Conservation (phyloP, 2,113 vertebrate species). For the Eudyptes chrysolophus region DNA sequence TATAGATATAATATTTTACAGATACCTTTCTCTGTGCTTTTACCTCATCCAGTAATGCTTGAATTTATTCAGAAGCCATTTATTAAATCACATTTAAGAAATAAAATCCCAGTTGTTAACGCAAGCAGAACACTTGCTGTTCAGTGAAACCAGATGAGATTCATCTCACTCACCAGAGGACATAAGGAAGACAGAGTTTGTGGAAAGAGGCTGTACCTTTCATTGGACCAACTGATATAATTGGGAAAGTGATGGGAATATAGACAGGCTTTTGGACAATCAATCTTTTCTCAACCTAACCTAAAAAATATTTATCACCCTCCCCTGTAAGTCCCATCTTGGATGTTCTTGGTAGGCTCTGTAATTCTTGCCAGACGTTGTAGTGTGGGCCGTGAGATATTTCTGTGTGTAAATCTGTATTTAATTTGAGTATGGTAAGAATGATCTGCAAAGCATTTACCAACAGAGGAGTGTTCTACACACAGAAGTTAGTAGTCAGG, state of each 20-base stretch:
- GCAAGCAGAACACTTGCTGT: neutral
- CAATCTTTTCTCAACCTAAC: neutral
- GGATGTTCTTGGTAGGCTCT: neutral
- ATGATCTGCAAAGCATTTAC: neutral
- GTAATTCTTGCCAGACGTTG: neutral
- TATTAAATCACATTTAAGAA: neutral
- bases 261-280: neutral
- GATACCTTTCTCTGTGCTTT: neutral
- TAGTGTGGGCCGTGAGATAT: neutral
- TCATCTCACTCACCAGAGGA: neutral
- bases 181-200: neutral
- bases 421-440: neutral
- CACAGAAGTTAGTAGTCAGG: neutral
- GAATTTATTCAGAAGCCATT: neutral
- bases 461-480: neutral
- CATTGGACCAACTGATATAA: neutral
- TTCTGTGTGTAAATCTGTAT: neutral
- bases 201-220: neutral
- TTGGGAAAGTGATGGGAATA: neutral
- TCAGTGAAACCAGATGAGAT: neutral
- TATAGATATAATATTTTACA: rapidly evolving
- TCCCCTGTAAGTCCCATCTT: neutral
- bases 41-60: neutral
- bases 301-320: neutral
- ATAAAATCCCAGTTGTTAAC: neutral